Evolutionary conservation across 2,797 vertebrate genomes (phyloP).

Genomic region (Emydoidea blandingii): DNA sequence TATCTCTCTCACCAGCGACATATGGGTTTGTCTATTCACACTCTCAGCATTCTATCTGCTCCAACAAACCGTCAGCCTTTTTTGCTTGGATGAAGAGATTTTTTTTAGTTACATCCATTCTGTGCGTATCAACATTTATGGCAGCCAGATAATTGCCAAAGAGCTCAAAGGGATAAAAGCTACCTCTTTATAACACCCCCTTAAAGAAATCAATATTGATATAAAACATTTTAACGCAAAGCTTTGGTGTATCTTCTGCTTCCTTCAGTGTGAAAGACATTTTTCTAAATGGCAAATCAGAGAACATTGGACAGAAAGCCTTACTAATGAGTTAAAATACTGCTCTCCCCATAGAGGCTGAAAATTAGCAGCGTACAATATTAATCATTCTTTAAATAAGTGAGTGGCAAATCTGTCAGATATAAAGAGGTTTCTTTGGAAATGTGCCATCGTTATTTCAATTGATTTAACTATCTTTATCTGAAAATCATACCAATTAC

Average conservation of each 20-base stretch:
- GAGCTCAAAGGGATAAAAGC: conserved; percentile 83
- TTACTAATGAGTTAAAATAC: conserved; percentile 36
- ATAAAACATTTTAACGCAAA: conserved; percentile 76
- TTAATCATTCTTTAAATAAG: conserved; percentile 71
- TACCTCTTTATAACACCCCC: conserved; percentile 79
- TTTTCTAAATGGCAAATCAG: conserved; percentile 27
- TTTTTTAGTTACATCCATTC: conserved; percentile 85
- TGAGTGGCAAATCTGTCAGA: conserved; percentile 57
- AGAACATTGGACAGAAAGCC: conserved; percentile 49
- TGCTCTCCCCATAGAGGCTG: conserved; percentile 17
- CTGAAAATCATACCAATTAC: conserved; percentile 49
- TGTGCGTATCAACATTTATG: conserved; percentile 87
- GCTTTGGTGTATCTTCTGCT: conserved; percentile 53
- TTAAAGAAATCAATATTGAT: conserved; percentile 82
- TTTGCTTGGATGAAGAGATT: conserved; percentile 87
- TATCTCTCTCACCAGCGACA: conserved; percentile 83
- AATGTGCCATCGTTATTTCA: conserved; percentile 61
- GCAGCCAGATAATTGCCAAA: conserved; percentile 86
- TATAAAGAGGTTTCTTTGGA: conserved; percentile 60
- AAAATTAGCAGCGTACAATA: conserved; percentile 39
- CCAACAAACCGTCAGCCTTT: conserved; percentile 85
- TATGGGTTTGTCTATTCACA: conserved; percentile 85
- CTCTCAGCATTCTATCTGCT: conserved; percentile 86
- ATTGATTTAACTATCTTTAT: conserved; percentile 60
- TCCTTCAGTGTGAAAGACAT: conserved; percentile 65